Conservation (phyloP, 1,140 invertebrate species). For the Penaeus japonicus region DNA sequence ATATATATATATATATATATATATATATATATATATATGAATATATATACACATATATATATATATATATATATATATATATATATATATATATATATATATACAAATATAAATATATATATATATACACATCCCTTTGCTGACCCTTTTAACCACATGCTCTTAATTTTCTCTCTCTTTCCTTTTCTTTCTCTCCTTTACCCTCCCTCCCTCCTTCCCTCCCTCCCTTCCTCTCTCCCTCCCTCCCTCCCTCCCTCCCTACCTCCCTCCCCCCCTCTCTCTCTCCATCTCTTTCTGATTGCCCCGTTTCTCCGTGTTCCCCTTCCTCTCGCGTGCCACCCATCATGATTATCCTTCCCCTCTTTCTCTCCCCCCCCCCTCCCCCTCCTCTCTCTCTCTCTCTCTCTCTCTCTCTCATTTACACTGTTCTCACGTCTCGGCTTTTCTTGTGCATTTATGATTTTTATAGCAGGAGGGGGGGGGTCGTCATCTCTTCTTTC, state of each 20-base stretch:
- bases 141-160: not conserved
- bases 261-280: not conserved
- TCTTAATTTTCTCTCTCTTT: not conserved
- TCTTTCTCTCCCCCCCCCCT: not conserved
- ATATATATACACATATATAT: too few species aligned
- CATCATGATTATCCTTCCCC: not conserved
- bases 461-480: too few species aligned
- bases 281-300: not conserved
- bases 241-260: not conserved
- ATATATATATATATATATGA: too few species aligned
- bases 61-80: too few species aligned
- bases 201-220: not conserved
- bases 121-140: not conserved
- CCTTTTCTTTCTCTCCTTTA: not conserved
- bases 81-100: too few species aligned
- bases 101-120: too few species aligned
- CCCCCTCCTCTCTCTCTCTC: not conserved
- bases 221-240: not conserved
- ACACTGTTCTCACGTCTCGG: not conserved
- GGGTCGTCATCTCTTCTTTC: too few species aligned
- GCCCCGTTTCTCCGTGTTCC: not conserved
- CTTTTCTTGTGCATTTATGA: not conserved
- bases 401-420: not conserved
- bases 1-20: too few species aligned
- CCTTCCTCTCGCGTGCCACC: not conserved